phyloP scores from a whole-genome alignment of 1,140 invertebrate species.

The Pissodes strobi region DNA sequence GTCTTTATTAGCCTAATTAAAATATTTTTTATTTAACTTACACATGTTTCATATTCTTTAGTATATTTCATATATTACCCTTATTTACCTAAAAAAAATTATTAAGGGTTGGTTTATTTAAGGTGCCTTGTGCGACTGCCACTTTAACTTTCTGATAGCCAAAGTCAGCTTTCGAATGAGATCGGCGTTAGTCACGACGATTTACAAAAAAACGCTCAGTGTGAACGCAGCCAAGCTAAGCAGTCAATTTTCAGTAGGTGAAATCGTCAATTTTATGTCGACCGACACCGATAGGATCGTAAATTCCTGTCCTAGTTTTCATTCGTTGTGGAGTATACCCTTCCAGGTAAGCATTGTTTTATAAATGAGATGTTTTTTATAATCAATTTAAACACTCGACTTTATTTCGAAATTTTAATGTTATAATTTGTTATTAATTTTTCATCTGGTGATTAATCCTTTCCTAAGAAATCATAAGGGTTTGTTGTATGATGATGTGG shows the following conservation, averaged over 20 bases:
- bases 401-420: too few relatives aligned
- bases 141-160: constrained; percentile 89
- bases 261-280: constrained; percentile 96
- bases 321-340: constrained; percentile 95
- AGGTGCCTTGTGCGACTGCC: constrained; percentile 78
- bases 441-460: too few relatives aligned
- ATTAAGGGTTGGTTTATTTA: constrained; percentile 40
- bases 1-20: not conserved
- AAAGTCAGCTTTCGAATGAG: constrained; percentile 87
- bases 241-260: constrained; percentile 73
- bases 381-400: too few relatives aligned
- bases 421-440: too few relatives aligned
- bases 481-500: too few relatives aligned
- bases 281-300: constrained; percentile 94
- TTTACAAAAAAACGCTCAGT: constrained; percentile 85
- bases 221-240: constrained; percentile 60
- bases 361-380: not conserved
- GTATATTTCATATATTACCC: too few relatives aligned
- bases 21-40: too few relatives aligned
- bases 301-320: constrained; percentile 94
- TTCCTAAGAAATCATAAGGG: too few relatives aligned
- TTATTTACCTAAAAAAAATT: too few relatives aligned
- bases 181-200: constrained; percentile 77
- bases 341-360: constrained; percentile 70
- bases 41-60: too few relatives aligned